phyloP scores from a whole-genome alignment of 2,888 invertebrate genomes.

The Lithophane ornitopus region DNA sequence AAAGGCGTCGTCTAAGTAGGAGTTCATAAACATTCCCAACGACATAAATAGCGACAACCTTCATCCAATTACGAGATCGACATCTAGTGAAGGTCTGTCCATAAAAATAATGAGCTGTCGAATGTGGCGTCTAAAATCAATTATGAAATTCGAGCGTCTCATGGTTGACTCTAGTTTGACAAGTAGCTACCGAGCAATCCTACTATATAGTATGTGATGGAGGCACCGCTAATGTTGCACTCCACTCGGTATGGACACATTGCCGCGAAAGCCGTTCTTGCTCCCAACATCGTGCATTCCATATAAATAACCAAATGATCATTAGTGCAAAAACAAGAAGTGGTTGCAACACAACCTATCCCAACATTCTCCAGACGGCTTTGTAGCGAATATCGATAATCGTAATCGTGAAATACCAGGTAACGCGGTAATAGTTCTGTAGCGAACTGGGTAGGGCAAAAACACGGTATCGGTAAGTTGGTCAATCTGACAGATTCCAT shows the following conservation, averaged over 20 bases:
- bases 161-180: constrained; percentile 79
- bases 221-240: constrained; percentile 72
- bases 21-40: constrained; percentile 35
- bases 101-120: constrained; percentile 56
- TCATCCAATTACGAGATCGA: constrained; percentile 57
- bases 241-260: constrained; percentile 72
- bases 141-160: constrained; percentile 71
- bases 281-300: constrained; percentile 75
- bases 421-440: constrained; percentile 48
- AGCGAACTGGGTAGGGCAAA: constrained; percentile 55
- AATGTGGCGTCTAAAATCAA: constrained; percentile 64
- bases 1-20: constrained; percentile 15
- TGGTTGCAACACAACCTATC: constrained; percentile 71
- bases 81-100: constrained; percentile 55
- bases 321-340: constrained; percentile 82
- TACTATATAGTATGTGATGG: constrained; percentile 13
- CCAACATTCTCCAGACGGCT: constrained; percentile 65
- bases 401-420: constrained; percentile 67
- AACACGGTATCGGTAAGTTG: constrained; percentile 35
- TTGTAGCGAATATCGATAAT: constrained; percentile 57
- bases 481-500: constrained; percentile 44
- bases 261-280: constrained; percentile 86
- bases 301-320: constrained; percentile 77
- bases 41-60: constrained; percentile 46
- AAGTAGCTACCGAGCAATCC: constrained; percentile 45